Base-by-base conservation (phyloP, 2,888 invertebrate genomes). In the Metellina segmentata region DNA sequence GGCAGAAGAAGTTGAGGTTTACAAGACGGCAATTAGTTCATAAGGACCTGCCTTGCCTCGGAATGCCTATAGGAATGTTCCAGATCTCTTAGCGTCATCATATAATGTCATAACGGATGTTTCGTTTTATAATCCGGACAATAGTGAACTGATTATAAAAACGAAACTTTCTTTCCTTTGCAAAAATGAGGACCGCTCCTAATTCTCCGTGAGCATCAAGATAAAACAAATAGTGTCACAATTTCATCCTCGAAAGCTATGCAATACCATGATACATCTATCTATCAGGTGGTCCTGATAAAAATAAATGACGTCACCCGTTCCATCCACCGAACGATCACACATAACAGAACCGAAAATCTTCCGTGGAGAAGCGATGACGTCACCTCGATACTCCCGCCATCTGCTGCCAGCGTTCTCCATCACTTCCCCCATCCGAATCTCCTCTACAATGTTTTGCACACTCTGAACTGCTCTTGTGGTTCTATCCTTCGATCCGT, bases 331-430 rank as follows among this genome's bases (percentile, higher is more conserved):
- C 78, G 19, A 79, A 79, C 51, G 52, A 20, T 51, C 9, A 9
- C 19, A 79, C n/a, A 79, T 51, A 79, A 51, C 11, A 16, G 61
- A 74, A 74, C 75, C 61, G 20, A 61, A 61, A 61, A 61, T 16
- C 16, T 34, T 34, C 34, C 4, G 49, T 16, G 9, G 8, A 16
- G 70, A 49, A 16, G 16, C 34, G 70, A 71, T 89, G 88, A 89
- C 75, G 81, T 89, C 81, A 81, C 61, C 9, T 7, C 49, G 8
- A 53, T 16, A 7, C 16, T 11, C 53, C 52, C 82, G 88, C 91
- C 91, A 89, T 92, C 91, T 92, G 6, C 48, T 78, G 88, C 48
- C 88, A 70, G 88, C 91, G 89, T 85, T 89, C 74, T 69, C 7
- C 75, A 79, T 20, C 52, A 89, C 20, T 72, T 70, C 72, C 86